Base-by-base conservation (phyloP, 2,888 invertebrate genomes). In the Catocala fraxini region DNA sequence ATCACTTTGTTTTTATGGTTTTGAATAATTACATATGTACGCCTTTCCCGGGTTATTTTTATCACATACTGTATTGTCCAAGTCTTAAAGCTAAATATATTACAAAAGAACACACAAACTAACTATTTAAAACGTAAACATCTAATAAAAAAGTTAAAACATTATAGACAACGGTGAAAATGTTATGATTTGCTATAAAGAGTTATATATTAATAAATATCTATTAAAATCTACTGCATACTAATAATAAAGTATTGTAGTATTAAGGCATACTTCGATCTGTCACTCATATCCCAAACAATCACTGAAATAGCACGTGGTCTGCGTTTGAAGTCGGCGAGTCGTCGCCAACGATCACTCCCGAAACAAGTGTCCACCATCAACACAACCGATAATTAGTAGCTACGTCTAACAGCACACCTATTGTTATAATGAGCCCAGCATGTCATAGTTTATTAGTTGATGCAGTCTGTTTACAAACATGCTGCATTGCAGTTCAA, bases 401-500 rank as follows among this genome's bases (percentile, higher is more conserved):
- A 56, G 55, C 25, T 58, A 62, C 63, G 65, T 64, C 56, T 61
- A 64, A 59, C 68, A 75, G 61, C 65, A 68, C 59, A 63, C 59
- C 61, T 72, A 72, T 76, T 80, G 74, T 80, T 71, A 56, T 68
- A 68, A 70, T 65, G 67, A 70, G 62, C 59, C 47, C 61, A 75
- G 67, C 66, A 68, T 79, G 66, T 71, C 64, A 69, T 59, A 79
- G 79, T 73, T 76, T 70, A 73, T 71, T 76, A 75, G 73, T 73
- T 63, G 68, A 72, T 71, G 77, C 72, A 73, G 76, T 79, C 73
- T 85, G 83, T 88, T 85, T 86, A 84, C 83, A 83, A 86, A 83
- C 82, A 85, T 81, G 74, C 77, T 77, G 75, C 77, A 77, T 77
- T 80, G 79, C 80, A 80, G 81, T 76, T 77, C 73, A 71, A 68